Evolutionary conservation across 2,888 invertebrate genomes (phyloP).

Genomic region (Synergus gifuensis): DNA sequence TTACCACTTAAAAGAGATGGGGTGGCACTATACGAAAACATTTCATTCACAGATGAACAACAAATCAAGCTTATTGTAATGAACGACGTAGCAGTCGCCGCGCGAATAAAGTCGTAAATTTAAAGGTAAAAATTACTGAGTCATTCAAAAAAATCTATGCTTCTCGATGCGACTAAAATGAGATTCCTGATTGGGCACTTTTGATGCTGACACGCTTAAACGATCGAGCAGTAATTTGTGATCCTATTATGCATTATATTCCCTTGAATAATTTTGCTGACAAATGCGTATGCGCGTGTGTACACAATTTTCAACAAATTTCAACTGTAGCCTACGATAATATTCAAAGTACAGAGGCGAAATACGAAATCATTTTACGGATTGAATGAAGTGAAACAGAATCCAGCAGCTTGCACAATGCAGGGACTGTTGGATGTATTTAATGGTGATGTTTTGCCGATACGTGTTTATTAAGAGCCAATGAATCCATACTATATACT

Average conservation of each 20-base stretch:
- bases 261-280: constrained; percentile 43
- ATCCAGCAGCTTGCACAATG: not conserved
- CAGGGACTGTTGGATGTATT: not conserved
- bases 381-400: not conserved
- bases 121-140: constrained; percentile 56
- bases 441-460: not conserved
- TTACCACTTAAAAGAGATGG: not conserved
- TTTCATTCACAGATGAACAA: not conserved
- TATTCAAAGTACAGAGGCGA: not conserved
- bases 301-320: not conserved
- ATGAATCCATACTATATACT: not conserved
- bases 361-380: not conserved
- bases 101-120: constrained; percentile 14
- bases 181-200: constrained; percentile 70
- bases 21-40: not conserved
- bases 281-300: not conserved
- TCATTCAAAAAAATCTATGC: constrained; percentile 52
- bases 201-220: constrained; percentile 63
- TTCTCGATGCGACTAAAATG: constrained; percentile 61
- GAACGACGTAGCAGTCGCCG: not conserved
- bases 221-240: constrained; percentile 64
- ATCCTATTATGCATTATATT: constrained; percentile 60
- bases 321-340: not conserved
- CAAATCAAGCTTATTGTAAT: constrained; percentile 2
- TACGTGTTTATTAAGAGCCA: constrained; percentile 2